These are phyloP conservation scores for Todiramphus chloris DNA, from an alignment of 2,113 vertebrate genomes.

Conservation along the genomic window DNA sequence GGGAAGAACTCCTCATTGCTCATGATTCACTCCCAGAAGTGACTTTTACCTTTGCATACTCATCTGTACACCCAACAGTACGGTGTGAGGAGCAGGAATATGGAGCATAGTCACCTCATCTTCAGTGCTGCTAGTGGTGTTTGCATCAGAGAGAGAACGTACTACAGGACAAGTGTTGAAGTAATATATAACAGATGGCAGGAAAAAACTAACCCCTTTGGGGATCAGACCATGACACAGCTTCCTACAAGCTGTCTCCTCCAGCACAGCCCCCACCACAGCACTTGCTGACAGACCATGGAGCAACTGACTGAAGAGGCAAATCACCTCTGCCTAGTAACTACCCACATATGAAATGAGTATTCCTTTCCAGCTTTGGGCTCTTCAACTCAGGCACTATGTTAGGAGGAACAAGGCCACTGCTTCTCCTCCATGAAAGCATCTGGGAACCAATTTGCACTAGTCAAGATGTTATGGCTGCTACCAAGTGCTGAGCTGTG, in stretches of 20 bases:
- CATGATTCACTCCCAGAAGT: background rate
- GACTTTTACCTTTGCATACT: background rate
- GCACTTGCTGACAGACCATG: background rate
- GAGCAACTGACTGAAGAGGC: background rate
- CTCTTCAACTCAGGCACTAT: background rate
- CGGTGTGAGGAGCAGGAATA: background rate
- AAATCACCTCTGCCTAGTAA: background rate
- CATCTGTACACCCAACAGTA: background rate
- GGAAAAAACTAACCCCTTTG: background rate
- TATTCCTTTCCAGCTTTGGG: background rate
- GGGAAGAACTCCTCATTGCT: background rate
- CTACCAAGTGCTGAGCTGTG: background rate
- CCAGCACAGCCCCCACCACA: background rate
- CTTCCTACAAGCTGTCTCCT: background rate
- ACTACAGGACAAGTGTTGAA: background rate
- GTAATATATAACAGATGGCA: background rate
- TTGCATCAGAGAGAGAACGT: background rate
- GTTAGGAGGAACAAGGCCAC: rapidly evolving
- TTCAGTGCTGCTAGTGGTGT: background rate
- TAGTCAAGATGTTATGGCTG: background rate
- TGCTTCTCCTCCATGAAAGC: background rate
- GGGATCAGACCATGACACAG: background rate
- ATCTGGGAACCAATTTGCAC: background rate
- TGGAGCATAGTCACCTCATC: background rate
- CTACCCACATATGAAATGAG: background rate